These are phyloP conservation scores for Python bivittatus DNA, from an alignment of 2,113 vertebrate species.

Conservation along the genomic window DNA sequence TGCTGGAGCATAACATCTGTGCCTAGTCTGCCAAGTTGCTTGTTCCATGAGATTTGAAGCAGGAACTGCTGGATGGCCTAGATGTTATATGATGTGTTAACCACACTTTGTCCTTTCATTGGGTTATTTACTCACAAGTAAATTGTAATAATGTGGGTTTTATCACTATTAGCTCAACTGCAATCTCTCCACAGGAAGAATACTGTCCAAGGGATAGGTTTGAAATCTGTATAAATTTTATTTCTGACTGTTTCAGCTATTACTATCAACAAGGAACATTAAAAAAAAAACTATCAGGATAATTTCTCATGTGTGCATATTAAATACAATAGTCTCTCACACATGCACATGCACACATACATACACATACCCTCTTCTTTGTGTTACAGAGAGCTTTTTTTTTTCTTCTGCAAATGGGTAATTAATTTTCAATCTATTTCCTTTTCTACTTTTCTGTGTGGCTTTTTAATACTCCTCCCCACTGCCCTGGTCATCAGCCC, in stretches of 20 bases:
- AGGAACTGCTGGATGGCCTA: neutral
- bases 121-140: neutral
- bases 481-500: neutral
- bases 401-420: neutral
- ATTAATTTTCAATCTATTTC: neutral
- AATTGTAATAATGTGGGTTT: neutral
- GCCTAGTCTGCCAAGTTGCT: neutral
- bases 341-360: neutral
- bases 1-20: neutral
- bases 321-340: neutral
- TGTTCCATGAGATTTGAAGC: neutral
- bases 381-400: neutral
- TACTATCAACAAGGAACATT: rapidly evolving
- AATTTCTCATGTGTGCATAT: neutral
- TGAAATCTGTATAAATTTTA: slow-evolving; percentile 13
- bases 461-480: neutral
- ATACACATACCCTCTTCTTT: neutral
- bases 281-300: neutral
- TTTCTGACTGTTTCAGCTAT: neutral
- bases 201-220: neutral
- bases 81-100: neutral
- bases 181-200: rapidly evolving
- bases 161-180: neutral
- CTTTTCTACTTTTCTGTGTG: neutral
- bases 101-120: rapidly evolving